These are phyloP conservation scores for Myrmophylax atrothorax DNA, from an alignment of 2,113 vertebrate species.

Conservation along the genomic window DNA sequence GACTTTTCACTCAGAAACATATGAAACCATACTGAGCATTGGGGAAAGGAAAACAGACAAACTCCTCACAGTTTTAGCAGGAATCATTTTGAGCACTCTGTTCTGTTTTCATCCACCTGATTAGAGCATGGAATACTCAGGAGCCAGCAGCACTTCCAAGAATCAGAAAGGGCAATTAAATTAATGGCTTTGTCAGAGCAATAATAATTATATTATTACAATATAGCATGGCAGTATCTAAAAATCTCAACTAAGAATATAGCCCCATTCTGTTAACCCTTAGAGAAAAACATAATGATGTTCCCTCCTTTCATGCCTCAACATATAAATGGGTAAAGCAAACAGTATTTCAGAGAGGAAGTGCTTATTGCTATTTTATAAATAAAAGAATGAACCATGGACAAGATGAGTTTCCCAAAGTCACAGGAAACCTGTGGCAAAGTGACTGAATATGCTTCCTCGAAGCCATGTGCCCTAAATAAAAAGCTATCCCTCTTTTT, in stretches of 20 bases:
- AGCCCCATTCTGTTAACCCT: background rate
- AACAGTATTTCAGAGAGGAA: background rate
- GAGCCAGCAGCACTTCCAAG: background rate
- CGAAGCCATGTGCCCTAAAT: background rate
- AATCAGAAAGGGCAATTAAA: slow-evolving; percentile 19
- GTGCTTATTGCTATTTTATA: background rate
- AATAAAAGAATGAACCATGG: background rate
- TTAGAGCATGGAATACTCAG: background rate
- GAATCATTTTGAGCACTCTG: background rate
- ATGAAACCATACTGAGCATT: background rate
- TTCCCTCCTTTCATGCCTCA: fast-evolving
- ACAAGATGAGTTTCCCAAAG: background rate
- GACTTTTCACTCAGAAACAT: background rate
- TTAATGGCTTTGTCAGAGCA: background rate
- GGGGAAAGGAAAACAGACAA: background rate
- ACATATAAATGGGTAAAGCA: background rate
- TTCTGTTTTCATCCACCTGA: background rate
- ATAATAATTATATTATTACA: background rate
- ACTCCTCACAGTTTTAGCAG: background rate
- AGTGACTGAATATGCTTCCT: background rate
- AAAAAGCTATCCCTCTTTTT: background rate
- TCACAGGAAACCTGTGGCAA: background rate
- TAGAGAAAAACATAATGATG: background rate
- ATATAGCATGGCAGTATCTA: background rate
- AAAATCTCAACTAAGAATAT: background rate